These are phyloP conservation scores for Drosophila mimica DNA, from an alignment of 2,888 invertebrate genomes.

Conservation along the genomic window DNA sequence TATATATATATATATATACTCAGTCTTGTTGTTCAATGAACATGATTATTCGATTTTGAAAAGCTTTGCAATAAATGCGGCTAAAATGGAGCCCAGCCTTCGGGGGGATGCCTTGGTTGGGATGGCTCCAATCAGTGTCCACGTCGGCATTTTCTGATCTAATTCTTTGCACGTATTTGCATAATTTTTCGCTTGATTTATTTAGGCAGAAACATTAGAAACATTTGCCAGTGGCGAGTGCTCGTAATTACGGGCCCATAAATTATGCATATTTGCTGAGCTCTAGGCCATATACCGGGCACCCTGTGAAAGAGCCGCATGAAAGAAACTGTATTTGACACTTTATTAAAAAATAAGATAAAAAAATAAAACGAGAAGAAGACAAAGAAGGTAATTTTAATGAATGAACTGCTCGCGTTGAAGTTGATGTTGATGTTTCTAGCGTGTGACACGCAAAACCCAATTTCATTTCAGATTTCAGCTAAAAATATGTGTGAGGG, in stretches of 20 bases:
- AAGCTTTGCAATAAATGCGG: neutral
- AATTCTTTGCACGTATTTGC: slow-evolving; percentile 51
- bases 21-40: neutral
- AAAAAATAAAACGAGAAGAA: slow-evolving; percentile 11
- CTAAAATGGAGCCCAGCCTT: neutral
- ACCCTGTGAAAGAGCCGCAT: neutral
- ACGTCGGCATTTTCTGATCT: slow-evolving; percentile 37
- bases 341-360: slow-evolving; percentile 38
- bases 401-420: slow-evolving; percentile 45
- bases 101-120: neutral
- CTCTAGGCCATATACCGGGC: slow-evolving; percentile 24
- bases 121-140: slow-evolving; percentile 11
- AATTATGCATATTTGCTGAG: slow-evolving; percentile 65
- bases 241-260: slow-evolving; percentile 61
- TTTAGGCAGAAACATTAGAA: slow-evolving; percentile 59
- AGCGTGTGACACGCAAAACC: slow-evolving; percentile 80
- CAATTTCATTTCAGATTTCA: slow-evolving; percentile 55
- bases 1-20: neutral
- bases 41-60: neutral
- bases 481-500: slow-evolving; percentile 58
- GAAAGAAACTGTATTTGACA: slow-evolving; percentile 68
- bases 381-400: slow-evolving; percentile 47
- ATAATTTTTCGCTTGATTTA: slow-evolving; percentile 74
- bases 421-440: slow-evolving; percentile 36
- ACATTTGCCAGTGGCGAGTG: slow-evolving; percentile 46